Evolutionary conservation across 2,888 invertebrate genomes (phyloP), one percentile per base, ranked within the genome.

Genomic region (Xanthia icteritia): DNA sequence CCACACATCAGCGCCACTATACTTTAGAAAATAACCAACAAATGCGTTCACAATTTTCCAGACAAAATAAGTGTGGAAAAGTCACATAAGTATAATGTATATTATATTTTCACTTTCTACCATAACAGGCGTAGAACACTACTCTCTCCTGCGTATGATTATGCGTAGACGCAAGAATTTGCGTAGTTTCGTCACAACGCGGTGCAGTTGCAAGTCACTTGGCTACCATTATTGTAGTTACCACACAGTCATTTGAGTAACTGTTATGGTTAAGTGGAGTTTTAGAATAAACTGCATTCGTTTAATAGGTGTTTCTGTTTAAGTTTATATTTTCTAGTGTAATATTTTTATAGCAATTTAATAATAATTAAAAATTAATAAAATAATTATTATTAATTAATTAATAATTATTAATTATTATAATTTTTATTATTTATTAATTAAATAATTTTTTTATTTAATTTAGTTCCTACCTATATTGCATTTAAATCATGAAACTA

Each of bases 61-160:
- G 69, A 73, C 67, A 76, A 69, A 80, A 77, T 73, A 76, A 74
- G 65, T 72, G 65, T 73, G 66, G 78, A 71, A 85, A 80, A 77
- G 73, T 39, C n/a, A 9, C 36, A 20, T 66, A 83, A 27, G 58
- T 69, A 68, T 76, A 79, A 85, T 73, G 73, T 82, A 77, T 75
- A 60, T 70, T 77, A 82, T 83, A 73, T 79, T 85, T 76, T 81
- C 68, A 84, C 88, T 87, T 88, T 87, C 87, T 77, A 81, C 45
- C 48, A 66, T 39, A 77, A 64, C 69, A 58, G 56, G 74, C 51
- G n/a, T 76, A 54, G 51, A 76, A 27, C 64, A 71, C 83, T 87
- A 71, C 83, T 87, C 86, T 88, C 86, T 77, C 86, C 72, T 76
- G 61, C 42, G 73, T 58, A 71, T 85, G 77, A 67, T 75, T 73